These are phyloP conservation scores for Zoanthus solanderi DNA, from an alignment of 92 coral and sea anemone genomes.

Conservation along the genomic window DNA sequence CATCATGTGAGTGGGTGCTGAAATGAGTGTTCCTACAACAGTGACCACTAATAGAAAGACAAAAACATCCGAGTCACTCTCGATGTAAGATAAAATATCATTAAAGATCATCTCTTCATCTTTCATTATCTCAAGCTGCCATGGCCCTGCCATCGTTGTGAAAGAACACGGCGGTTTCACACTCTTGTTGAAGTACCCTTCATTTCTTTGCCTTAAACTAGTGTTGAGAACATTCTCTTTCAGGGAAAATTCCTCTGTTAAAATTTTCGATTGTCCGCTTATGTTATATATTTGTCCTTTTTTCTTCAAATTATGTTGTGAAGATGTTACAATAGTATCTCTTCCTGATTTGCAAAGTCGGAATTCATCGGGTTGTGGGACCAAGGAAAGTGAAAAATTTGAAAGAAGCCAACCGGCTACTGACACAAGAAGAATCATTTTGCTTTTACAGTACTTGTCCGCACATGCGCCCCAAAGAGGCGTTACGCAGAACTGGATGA, in stretches of 20 bases:
- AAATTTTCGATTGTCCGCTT: background rate
- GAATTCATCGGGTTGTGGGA: slow-evolving; percentile 74
- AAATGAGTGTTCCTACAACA: slow-evolving; percentile 82
- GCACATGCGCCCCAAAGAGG: slow-evolving; percentile 97
- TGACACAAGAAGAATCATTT: slow-evolving; percentile 82
- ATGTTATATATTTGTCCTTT: background rate
- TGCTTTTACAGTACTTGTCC: slow-evolving; percentile 84
- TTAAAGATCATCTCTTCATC: slow-evolving; percentile 46
- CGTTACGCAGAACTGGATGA: slow-evolving; percentile 85
- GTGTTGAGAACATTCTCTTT: background rate
- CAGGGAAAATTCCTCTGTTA: background rate
- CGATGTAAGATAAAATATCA: slow-evolving; percentile 43
- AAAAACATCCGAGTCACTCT: slow-evolving; percentile 74
- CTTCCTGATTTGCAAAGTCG: slow-evolving; percentile 59
- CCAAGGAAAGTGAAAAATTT: slow-evolving; percentile 78
- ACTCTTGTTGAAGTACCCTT: background rate
- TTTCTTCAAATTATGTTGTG: background rate
- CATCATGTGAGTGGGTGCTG: slow-evolving; percentile 93
- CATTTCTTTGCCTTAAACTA: background rate
- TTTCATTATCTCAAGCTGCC: slow-evolving; percentile 45
- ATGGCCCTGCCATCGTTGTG: background rate
- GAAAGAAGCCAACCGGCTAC: slow-evolving; percentile 87
- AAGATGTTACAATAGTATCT: background rate
- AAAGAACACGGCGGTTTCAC: background rate
- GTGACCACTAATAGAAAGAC: slow-evolving; percentile 81